phyloP scores from a whole-genome alignment of 2,113 vertebrate species.

The Danionella cerebrum region DNA sequence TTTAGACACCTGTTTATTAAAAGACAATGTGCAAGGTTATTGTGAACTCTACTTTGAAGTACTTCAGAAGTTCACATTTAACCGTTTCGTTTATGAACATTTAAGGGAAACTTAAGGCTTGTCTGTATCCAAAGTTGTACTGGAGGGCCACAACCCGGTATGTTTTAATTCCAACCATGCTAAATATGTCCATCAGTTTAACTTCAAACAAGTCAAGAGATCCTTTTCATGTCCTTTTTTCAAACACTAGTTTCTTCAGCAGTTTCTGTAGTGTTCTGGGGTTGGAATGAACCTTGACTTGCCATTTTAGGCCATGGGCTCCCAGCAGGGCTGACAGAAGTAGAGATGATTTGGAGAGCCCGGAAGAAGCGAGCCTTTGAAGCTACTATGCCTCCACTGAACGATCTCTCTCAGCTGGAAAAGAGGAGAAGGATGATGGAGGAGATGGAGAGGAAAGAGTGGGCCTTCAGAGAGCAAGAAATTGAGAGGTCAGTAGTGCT shows the following conservation, averaged over 20 bases:
- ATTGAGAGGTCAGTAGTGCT: conserved; percentile 88
- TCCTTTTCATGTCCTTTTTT: not conserved
- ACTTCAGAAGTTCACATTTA: too few species aligned
- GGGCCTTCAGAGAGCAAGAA: conserved; percentile 84
- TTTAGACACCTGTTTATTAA: too few species aligned
- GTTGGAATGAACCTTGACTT: not conserved
- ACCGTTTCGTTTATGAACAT: too few species aligned
- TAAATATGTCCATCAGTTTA: too few species aligned
- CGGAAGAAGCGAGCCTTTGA: conserved; percentile 79
- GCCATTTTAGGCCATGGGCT: conserved; percentile 74
- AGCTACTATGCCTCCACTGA: conserved; percentile 71
- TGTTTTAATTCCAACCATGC: too few species aligned
- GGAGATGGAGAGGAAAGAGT: conserved; percentile 83
- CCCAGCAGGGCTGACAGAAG: conserved; percentile 79
- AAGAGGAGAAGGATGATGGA: conserved; percentile 84
- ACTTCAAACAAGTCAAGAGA: too few species aligned
- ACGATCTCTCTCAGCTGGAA: conserved; percentile 58
- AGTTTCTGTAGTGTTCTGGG: not conserved
- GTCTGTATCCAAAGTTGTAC: too few species aligned
- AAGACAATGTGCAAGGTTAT: too few species aligned
- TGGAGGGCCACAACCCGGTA: too few species aligned
- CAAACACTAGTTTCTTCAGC: not conserved
- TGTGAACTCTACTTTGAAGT: too few species aligned
- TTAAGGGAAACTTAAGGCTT: too few species aligned
- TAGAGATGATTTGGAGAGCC: conserved; percentile 84